These are phyloP conservation scores for Cyanocitta stelleri DNA, from an alignment of 2,113 vertebrate species.

Conservation along the genomic window DNA sequence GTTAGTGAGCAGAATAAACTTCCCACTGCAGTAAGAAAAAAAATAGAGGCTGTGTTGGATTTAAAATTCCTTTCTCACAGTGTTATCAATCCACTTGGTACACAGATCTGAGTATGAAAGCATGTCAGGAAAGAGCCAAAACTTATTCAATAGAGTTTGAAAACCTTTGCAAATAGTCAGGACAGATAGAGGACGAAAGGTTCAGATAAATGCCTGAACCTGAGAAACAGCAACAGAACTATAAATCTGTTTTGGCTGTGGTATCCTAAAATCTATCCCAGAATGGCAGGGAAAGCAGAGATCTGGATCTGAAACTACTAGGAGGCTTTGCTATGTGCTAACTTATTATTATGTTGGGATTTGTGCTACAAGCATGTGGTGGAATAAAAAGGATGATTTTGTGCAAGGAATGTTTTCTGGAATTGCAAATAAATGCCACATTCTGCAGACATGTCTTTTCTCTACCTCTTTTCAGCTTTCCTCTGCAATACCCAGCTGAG, in stretches of 20 bases:
- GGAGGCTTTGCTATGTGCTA: neutral
- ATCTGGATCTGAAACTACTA: conserved; percentile 20
- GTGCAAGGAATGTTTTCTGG: neutral
- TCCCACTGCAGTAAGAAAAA: neutral
- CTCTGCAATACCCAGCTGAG: neutral
- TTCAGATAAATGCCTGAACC: neutral
- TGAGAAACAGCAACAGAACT: neutral
- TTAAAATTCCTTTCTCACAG: conserved; percentile 10
- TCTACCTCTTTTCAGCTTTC: neutral
- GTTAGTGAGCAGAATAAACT: conserved; percentile 52
- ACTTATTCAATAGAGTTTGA: neutral
- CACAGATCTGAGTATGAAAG: neutral
- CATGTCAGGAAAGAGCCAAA: neutral
- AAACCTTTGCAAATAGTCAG: conserved; percentile 1
- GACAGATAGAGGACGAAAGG: neutral
- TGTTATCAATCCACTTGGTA: conserved; percentile 9
- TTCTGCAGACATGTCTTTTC: neutral
- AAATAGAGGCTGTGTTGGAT: neutral
- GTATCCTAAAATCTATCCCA: conserved; percentile 1
- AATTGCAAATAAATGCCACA: neutral
- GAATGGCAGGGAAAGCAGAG: neutral
- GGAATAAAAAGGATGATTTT: neutral
- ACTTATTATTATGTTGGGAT: conserved; percentile 1
- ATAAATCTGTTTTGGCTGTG: neutral
- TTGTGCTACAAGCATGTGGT: neutral